phyloP scores from a whole-genome alignment of 2,797 vertebrate genomes.

The Lagocephalus sceleratus region DNA sequence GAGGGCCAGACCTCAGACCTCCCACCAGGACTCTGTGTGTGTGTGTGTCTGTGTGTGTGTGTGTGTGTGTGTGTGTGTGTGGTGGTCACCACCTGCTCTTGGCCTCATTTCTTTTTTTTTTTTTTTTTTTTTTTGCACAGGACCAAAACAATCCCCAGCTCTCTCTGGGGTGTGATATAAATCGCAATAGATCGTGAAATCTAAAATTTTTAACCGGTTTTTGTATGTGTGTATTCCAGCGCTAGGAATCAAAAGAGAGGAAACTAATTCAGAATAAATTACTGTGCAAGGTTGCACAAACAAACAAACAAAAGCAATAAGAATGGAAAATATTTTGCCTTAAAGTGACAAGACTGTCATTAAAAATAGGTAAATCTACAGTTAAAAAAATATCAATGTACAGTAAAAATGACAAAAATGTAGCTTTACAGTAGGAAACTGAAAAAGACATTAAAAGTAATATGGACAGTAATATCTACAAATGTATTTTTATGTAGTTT shows the following conservation, averaged over 20 bases:
- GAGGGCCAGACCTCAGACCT: slow-evolving; percentile 69
- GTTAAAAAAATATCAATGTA: no score
- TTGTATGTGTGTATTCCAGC: no score
- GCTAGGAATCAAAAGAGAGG: no score
- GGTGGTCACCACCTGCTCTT: slow-evolving; percentile 71
- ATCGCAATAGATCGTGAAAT: neutral
- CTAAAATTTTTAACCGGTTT: no score
- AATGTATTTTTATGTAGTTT: no score
- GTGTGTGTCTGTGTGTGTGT: slow-evolving; percentile 28
- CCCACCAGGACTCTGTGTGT: slow-evolving; percentile 64
- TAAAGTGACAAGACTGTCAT: neutral
- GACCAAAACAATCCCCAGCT: slow-evolving; percentile 34
- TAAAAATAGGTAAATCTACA: no score
- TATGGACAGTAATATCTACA: no score
- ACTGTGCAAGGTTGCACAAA: no score
- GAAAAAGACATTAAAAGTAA: no score
- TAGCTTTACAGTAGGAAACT: no score
- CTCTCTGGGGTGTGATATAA: neutral
- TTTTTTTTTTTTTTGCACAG: slow-evolving; percentile 30
- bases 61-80: slow-evolving; percentile 36
- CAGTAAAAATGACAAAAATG: no score
- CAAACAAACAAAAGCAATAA: neutral
- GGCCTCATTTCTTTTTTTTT: slow-evolving; percentile 47
- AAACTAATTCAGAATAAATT: no score
- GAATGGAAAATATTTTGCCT: neutral